Base-by-base conservation (phyloP, 1,140 invertebrate species). In the Euwallacea fornicatus region DNA sequence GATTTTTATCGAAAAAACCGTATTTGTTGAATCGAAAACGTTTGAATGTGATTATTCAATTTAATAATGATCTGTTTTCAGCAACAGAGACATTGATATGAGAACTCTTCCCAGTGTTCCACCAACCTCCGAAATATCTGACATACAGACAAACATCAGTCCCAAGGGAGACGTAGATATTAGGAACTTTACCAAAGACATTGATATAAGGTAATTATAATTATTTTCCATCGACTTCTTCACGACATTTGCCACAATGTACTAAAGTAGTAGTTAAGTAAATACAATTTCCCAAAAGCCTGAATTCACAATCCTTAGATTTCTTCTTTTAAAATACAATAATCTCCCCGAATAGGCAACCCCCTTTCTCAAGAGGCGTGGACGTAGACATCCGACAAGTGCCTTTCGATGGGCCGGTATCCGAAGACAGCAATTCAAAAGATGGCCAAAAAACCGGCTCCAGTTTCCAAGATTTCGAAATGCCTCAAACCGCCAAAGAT, bases 401-500 rank as follows among this genome's bases (percentile, higher is more conserved):
- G 50, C 65, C 65, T 9, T 47, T 63, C 21, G 75, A 75, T 15
- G 75, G 74, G n/a, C 69, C 55, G 6, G 46, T 50, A 11, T 13
- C n/a, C 4, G 54, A 16, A 15, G 69, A 62, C 2, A 69, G 63
- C 6, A 46, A 68, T 58, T 46, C 66, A 11, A 58, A 59, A 75
- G 59, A 71, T 76, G 44, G 47, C 72, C 21, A 33, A 33, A 33
- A 33, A 33, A 33, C 21, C 7, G 79, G 82, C 21, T 4, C 21
- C 21, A 33, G 21, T 33, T 15, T 42, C 16, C 6, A 42, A 33
- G 33, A 44, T 62, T 50, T 81, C 11, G 85, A 88, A 73, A 79
- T 91, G 53, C 88, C 90, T 0, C 88, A 71, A 63, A 55, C 69
- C 7, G 66, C 69, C 8, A 65, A 44, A 63, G 88, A 92, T 75